Conservation (phyloP, 2,888 invertebrate species). For the Meta bourneti region DNA sequence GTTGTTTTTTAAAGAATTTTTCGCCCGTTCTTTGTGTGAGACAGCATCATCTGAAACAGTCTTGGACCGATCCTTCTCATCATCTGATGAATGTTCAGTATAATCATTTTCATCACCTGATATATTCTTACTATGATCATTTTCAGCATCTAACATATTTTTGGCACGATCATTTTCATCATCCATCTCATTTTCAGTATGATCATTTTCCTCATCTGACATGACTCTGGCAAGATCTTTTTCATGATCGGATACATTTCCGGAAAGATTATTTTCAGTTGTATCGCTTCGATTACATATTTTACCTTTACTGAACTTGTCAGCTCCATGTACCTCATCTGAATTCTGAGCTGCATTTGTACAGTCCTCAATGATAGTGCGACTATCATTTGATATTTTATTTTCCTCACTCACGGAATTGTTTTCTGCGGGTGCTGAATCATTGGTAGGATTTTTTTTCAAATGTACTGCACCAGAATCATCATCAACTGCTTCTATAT, state of each 20-base stretch:
- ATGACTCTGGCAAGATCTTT: no score
- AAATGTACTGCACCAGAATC: background rate
- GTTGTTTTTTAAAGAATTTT: background rate
- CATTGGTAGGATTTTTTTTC: background rate
- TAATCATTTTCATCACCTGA: background rate
- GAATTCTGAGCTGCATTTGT: no score
- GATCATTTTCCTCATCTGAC: no score
- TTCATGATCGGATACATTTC: no score
- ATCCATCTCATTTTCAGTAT: no score
- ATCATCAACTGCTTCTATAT: slow-evolving; percentile 30
- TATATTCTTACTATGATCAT: no score
- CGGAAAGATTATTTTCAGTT: background rate
- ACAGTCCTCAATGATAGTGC: no score
- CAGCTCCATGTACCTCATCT: background rate
- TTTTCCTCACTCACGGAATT: background rate
- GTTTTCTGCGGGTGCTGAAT: background rate
- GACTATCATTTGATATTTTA: background rate
- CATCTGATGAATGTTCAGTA: background rate
- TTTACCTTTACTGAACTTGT: background rate
- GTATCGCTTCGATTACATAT: background rate
- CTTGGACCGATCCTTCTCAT: background rate
- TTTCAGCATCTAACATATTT: no score
- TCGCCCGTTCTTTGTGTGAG: background rate
- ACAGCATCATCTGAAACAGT: background rate
- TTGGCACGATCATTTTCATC: no score